These are phyloP conservation scores for Pristionchus arcanus DNA, from an alignment of 2,888 invertebrate genomes.

Conservation along the genomic window DNA sequence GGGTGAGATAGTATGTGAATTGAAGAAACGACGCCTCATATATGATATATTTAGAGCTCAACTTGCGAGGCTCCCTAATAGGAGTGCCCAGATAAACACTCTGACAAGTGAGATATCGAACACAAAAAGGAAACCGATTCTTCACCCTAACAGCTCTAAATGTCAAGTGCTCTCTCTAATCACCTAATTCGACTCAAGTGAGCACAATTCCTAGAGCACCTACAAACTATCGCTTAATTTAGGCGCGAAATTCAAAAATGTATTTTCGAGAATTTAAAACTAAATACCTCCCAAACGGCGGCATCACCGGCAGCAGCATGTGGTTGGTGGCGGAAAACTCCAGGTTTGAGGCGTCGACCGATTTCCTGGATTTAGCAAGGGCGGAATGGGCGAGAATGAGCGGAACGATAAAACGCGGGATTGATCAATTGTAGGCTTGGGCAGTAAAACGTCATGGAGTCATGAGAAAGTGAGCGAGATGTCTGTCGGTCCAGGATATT, in stretches of 20 bases:
- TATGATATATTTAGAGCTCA: no score
- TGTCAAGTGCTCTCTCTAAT: not conserved
- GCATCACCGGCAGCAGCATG: constrained; percentile 3
- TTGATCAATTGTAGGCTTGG: not conserved
- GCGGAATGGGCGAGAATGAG: not conserved
- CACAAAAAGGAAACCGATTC: no score
- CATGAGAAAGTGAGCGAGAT: no score
- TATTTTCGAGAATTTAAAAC: not conserved
- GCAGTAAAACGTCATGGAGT: not conserved
- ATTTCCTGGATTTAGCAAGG: constrained; percentile 40
- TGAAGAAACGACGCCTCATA: no score
- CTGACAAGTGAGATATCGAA: no score
- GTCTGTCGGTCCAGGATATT: not conserved
- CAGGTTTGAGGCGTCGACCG: constrained; percentile 5
- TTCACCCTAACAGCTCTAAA: not conserved
- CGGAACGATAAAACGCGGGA: not conserved
- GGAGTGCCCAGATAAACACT: no score
- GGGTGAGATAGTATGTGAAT: not conserved
- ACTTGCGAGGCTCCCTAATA: no score
- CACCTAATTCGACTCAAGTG: not conserved
- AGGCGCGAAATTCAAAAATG: not conserved
- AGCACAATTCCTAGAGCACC: not conserved
- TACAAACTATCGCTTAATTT: not conserved
- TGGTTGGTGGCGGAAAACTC: constrained; percentile 3
- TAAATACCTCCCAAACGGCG: constrained; percentile 37